Base-by-base conservation (phyloP, 2,888 invertebrate species). In the Xestia ashworthii region DNA sequence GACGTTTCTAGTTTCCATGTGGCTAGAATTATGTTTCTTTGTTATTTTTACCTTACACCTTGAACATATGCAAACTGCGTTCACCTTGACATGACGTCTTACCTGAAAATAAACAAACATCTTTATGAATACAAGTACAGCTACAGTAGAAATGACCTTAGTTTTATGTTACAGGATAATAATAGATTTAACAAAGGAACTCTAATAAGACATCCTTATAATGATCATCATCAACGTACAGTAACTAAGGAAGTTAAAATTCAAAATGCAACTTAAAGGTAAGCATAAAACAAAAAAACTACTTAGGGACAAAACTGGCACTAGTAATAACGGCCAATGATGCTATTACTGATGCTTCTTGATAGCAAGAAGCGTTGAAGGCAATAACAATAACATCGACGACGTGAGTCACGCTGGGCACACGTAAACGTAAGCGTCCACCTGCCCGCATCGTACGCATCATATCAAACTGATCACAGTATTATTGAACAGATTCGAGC, bases 61-160 rank as follows among this genome's bases (percentile, higher is more conserved):
- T 77, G 71, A 71, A 48, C 50, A 65, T 67, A 64, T 74, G 73
- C 38, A 65, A 65, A 73, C 66, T 73, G 62, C 44, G 68, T 60
- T 32, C 71, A 72, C 81, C 71, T 80, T 77, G 55, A 72, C 79
- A 60, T 78, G 71, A 41, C 46, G 80, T 74, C 87, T 88, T 87
- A 87, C 87, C 87, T 87, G 88, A 38, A 88, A 88, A 87, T 74
- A 84, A 87, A 84, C 55, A 76, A 80, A 84, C 16, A 64, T 14
- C n/a, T 72, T 69, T 66, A 74, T 84, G 46, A 74, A 80, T 71
- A 78, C 71, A 69, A 53, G 48, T 69, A 65, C 1, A 64, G n/a
- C 25, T 53, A 16, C 32, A 60, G 22, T 41, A 64, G n/a, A 44
- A 55, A n/a, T 38, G 55, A 14, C 14, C 62, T 68, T 50, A 19